These are phyloP conservation scores for Deroptyus accipitrinus DNA, from an alignment of 2,113 vertebrate species.

Conservation along the genomic window DNA sequence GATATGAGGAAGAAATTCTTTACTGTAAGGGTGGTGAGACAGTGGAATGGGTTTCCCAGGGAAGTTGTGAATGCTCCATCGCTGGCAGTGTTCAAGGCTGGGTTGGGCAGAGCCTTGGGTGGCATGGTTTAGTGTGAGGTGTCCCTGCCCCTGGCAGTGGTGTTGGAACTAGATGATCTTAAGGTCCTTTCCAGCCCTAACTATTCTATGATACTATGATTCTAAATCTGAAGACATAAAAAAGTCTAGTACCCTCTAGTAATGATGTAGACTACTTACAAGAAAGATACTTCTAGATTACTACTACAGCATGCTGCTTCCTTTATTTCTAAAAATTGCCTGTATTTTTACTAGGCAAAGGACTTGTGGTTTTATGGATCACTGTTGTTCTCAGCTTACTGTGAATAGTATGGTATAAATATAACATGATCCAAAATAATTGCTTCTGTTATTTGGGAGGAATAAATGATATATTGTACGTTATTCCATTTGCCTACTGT, in stretches of 20 bases:
- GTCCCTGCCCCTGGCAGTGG: too few relatives aligned
- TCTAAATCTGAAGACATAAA: neutral
- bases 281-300: neutral
- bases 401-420: neutral
- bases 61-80: too few relatives aligned
- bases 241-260: neutral
- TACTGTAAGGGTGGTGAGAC: too few relatives aligned
- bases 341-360: neutral
- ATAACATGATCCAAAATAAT: constrained; percentile 10
- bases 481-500: constrained; percentile 48
- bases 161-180: too few relatives aligned
- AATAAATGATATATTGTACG: neutral
- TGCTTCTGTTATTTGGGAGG: constrained; percentile 7
- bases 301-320: neutral
- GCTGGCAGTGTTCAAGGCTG: too few relatives aligned
- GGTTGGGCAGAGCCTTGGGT: too few relatives aligned
- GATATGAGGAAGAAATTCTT: too few relatives aligned
- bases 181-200: too few relatives aligned
- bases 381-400: neutral
- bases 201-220: too few relatives aligned
- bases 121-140: too few relatives aligned
- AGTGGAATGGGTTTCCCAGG: too few relatives aligned
- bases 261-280: neutral
- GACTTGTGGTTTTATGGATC: neutral
- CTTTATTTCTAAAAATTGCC: neutral